These are phyloP conservation scores for Nemotelus pantherinus DNA, from an alignment of 2,888 invertebrate species.

Conservation along the genomic window DNA sequence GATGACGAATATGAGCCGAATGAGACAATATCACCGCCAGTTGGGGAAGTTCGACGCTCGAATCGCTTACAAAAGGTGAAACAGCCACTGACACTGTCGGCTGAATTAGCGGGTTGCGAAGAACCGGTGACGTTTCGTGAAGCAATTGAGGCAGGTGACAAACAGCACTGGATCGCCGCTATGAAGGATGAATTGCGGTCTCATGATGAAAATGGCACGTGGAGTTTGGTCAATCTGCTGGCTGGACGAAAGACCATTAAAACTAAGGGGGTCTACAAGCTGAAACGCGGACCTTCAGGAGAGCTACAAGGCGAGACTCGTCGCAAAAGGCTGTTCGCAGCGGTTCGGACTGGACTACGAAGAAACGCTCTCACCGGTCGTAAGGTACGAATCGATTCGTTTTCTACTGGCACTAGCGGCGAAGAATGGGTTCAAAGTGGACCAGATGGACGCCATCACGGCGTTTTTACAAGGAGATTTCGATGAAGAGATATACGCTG, in stretches of 20 bases:
- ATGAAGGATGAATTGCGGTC: too few relatives aligned
- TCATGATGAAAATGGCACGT: too few relatives aligned
- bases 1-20: neutral
- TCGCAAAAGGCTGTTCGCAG: too few relatives aligned
- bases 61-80: neutral
- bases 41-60: neutral
- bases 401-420: too few relatives aligned
- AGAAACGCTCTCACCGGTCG: too few relatives aligned
- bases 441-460: neutral
- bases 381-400: too few relatives aligned
- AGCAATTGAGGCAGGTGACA: neutral
- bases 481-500: neutral
- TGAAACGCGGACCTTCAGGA: conserved; percentile 7
- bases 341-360: too few relatives aligned
- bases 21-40: neutral
- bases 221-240: neutral
- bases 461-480: neutral
- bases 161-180: too few relatives aligned
- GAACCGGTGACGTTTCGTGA: neutral
- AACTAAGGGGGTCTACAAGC: neutral
- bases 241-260: neutral
- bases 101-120: neutral
- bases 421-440: too few relatives aligned
- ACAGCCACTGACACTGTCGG: neutral
- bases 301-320: neutral